Evolutionary conservation across 2,797 vertebrate genomes (phyloP).

Genomic region (Helicolenus hilgendorfi): DNA sequence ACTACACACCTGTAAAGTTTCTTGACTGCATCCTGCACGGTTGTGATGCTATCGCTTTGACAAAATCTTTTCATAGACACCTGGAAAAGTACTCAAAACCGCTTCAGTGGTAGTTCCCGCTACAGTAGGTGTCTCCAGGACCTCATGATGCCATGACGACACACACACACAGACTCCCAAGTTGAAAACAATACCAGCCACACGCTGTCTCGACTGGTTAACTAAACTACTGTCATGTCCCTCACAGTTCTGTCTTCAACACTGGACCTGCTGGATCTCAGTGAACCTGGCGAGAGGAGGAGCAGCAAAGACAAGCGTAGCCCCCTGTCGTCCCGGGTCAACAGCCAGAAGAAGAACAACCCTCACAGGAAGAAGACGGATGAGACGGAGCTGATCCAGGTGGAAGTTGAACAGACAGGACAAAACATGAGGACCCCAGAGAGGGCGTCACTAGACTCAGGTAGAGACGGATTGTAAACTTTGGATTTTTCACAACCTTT

Average conservation of each 20-base stretch:
- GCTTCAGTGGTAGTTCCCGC: not conserved
- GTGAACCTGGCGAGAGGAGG: constrained; percentile 94
- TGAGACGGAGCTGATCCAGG: constrained; percentile 95
- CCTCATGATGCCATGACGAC: not conserved
- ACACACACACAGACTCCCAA: not conserved
- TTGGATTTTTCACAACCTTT: not conserved
- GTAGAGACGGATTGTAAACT: constrained; percentile 78
- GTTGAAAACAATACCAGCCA: not conserved
- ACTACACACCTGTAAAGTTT: not conserved
- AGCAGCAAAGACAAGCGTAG: constrained; percentile 94
- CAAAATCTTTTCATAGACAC: not conserved
- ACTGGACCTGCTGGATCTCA: constrained; percentile 98
- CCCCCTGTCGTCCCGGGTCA: constrained; percentile 87
- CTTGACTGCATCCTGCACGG: not conserved
- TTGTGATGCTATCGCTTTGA: not conserved
- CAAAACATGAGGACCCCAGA: constrained; percentile 90
- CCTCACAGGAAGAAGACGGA: constrained; percentile 94
- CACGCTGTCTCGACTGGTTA: not conserved
- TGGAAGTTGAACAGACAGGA: constrained; percentile 93
- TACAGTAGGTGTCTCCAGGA: not conserved
- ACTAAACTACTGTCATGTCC: constrained; percentile 18
- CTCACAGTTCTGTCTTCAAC: constrained; percentile 95
- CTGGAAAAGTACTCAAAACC: no score
- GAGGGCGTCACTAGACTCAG: constrained; percentile 94
- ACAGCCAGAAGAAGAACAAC: constrained; percentile 90